These are phyloP conservation scores for Limnephilus rhombicus DNA, from an alignment of 2,888 invertebrate species.

Conservation along the genomic window DNA sequence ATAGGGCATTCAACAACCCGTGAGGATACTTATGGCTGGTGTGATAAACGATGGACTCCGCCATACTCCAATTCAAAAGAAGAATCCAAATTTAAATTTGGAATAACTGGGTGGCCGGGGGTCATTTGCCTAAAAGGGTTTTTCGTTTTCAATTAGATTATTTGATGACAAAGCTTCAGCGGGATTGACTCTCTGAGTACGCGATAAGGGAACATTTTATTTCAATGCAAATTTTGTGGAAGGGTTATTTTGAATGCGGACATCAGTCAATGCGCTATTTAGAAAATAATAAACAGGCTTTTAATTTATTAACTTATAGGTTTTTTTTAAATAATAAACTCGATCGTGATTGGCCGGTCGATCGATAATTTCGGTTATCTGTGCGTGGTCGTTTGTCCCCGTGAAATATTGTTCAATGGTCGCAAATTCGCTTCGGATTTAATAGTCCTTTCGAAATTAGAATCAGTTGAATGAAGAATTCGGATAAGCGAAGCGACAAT, in stretches of 20 bases:
- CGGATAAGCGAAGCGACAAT: too few species aligned
- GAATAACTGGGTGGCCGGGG: not conserved
- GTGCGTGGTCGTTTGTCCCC: too few species aligned
- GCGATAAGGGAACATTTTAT: slow-evolving; percentile 34
- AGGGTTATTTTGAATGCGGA: not conserved
- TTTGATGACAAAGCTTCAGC: slow-evolving; percentile 8
- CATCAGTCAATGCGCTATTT: not conserved
- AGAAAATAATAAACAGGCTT: not conserved
- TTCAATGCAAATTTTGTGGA: slow-evolving; percentile 8
- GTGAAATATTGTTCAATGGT: too few species aligned
- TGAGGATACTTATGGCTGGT: slow-evolving; percentile 57
- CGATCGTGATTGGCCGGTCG: too few species aligned
- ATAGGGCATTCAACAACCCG: not conserved
- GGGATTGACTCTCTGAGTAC: not conserved
- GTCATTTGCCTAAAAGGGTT: slow-evolving; percentile 47
- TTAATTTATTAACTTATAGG: not conserved
- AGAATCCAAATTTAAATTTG: slow-evolving; percentile 49
- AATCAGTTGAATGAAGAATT: too few species aligned
- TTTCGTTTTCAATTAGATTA: slow-evolving; percentile 41
- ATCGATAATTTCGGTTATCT: too few species aligned
- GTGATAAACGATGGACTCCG: slow-evolving; percentile 60
- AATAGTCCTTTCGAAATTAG: too few species aligned
- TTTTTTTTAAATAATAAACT: not conserved
- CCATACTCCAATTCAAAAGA: slow-evolving; percentile 53
- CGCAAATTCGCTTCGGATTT: too few species aligned